Evolutionary conservation across 2,113 vertebrate species (phyloP).

Genomic region (Eolophus roseicapilla): DNA sequence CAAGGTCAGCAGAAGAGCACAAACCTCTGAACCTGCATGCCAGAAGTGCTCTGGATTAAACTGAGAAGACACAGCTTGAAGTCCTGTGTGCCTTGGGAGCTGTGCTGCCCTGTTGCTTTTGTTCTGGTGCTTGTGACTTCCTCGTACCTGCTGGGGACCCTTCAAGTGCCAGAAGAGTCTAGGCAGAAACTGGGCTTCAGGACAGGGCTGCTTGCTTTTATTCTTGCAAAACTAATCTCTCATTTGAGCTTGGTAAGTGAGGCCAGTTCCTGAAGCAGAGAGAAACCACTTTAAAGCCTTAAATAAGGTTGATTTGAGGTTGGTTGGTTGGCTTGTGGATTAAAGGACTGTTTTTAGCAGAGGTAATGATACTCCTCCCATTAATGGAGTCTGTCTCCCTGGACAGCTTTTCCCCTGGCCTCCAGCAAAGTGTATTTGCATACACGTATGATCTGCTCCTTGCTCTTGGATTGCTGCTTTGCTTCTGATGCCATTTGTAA

Average conservation of each 20-base stretch:
- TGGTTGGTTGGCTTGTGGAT: not conserved
- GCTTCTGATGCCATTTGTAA: not conserved
- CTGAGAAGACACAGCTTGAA: not conserved
- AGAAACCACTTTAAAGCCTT: constrained; percentile 28
- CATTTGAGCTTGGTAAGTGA: constrained; percentile 14
- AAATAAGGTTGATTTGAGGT: constrained; percentile 56
- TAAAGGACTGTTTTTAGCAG: constrained; percentile 8
- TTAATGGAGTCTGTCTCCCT: not conserved
- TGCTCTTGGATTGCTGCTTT: not conserved
- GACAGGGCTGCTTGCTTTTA: not conserved
- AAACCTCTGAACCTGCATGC: not conserved
- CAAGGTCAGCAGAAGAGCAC: not conserved
- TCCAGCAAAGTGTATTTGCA: not conserved
- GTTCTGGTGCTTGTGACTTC: not conserved
- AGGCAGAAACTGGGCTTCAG: not conserved
- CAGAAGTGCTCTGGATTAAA: not conserved
- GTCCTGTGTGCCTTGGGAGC: not conserved
- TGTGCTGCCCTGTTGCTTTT: not conserved
- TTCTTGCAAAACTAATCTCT: not conserved
- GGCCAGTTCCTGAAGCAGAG: not conserved
- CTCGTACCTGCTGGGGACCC: not conserved
- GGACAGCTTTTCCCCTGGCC: not conserved
- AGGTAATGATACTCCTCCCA: not conserved
- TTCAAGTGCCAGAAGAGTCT: not conserved
- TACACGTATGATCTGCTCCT: not conserved